Evolutionary conservation across 2,888 invertebrate species (phyloP).

Genomic region (Itoplectis maculator): DNA sequence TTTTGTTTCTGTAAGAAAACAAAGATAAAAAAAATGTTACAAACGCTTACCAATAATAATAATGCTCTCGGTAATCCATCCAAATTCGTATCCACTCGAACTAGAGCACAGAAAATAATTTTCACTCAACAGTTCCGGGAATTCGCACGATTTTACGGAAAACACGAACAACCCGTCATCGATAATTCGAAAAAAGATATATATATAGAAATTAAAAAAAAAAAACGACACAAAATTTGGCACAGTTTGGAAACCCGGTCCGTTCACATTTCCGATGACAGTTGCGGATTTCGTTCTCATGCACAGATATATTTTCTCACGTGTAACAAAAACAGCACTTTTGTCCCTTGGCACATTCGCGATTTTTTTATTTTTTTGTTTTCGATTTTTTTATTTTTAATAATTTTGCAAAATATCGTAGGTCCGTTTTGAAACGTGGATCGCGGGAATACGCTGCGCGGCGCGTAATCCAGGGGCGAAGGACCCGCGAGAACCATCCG

Average conservation of each 20-base stretch:
- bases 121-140: slow-evolving; percentile 53
- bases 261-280: slow-evolving; percentile 25
- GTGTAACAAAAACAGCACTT: slow-evolving; percentile 57
- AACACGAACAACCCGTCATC: neutral
- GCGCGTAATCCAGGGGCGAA: slow-evolving; percentile 64
- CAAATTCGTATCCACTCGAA: slow-evolving; percentile 64
- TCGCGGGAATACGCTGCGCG: slow-evolving; percentile 44
- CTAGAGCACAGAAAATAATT: slow-evolving; percentile 46
- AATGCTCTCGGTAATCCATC: slow-evolving; percentile 63
- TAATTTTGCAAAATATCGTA: neutral
- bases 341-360: slow-evolving; percentile 19
- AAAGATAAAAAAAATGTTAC: neutral
- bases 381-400: slow-evolving; percentile 11
- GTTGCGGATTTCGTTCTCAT: slow-evolving; percentile 41
- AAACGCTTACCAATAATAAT: slow-evolving; percentile 53
- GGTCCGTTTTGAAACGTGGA: slow-evolving; percentile 33
- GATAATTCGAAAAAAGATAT: neutral
- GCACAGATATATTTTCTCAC: slow-evolving; percentile 50
- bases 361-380: slow-evolving; percentile 32
- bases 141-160: neutral
- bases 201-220: neutral
- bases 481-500: slow-evolving; percentile 76
- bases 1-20: no score
- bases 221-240: slow-evolving; percentile 54
- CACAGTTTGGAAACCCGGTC: slow-evolving; percentile 52